These are phyloP conservation scores for Hypocryptadius cinnamomeus DNA, from an alignment of 2,113 vertebrate species.

Conservation along the genomic window DNA sequence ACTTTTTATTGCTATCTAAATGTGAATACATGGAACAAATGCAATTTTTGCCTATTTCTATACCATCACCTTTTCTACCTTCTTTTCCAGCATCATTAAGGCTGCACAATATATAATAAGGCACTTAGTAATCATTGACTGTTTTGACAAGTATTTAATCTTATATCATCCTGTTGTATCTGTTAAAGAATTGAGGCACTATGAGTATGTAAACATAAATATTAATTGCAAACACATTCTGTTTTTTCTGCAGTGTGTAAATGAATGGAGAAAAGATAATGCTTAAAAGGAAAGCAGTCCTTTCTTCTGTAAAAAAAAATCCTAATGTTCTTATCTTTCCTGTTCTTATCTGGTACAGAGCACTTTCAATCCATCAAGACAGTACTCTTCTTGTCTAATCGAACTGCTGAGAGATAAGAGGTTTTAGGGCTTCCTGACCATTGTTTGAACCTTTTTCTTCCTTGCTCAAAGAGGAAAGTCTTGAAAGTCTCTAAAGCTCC, in stretches of 20 bases:
- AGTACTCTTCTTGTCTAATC: constrained; percentile 52
- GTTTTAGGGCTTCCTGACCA: constrained; percentile 56
- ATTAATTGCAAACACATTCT: constrained; percentile 18
- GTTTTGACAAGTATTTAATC: not conserved
- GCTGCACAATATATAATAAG: not conserved
- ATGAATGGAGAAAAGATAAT: not conserved
- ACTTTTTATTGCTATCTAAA: not conserved
- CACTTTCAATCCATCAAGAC: constrained; percentile 43
- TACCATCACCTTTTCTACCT: not conserved
- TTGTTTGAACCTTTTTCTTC: constrained; percentile 61
- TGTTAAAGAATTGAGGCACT: not conserved
- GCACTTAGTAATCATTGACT: not conserved
- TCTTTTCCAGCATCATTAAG: not conserved
- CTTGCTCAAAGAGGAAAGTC: constrained; percentile 41
- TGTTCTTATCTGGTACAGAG: constrained; percentile 35
- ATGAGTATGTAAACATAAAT: not conserved
- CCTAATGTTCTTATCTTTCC: constrained; percentile 33
- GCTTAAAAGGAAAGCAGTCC: not conserved
- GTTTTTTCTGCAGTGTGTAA: not conserved
- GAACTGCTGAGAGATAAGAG: constrained; percentile 52
- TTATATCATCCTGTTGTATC: not conserved
- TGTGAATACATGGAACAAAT: not conserved
- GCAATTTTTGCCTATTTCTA: not conserved
- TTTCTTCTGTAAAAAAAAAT: not conserved
- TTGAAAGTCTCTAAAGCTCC: constrained; percentile 56